These are phyloP conservation scores for Tholera decimalis DNA, from an alignment of 2,888 invertebrate species.

Conservation along the genomic window DNA sequence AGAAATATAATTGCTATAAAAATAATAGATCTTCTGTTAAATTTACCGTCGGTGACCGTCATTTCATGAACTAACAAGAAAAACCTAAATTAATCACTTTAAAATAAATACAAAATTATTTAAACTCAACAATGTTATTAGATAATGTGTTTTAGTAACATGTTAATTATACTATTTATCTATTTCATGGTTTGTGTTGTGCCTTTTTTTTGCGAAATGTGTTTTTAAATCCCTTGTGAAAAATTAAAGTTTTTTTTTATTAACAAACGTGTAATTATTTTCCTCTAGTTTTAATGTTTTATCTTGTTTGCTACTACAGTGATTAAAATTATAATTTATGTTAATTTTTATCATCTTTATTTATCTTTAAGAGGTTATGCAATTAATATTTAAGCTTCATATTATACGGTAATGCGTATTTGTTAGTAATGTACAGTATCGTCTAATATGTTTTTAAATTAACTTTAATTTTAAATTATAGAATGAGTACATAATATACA, in stretches of 20 bases:
- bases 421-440: slow-evolving; percentile 19
- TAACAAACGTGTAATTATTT: slow-evolving; percentile 45
- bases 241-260: slow-evolving; percentile 3
- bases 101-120: slow-evolving; percentile 51
- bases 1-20: slow-evolving; percentile 42
- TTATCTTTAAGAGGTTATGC: slow-evolving; percentile 45
- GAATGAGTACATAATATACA: neutral
- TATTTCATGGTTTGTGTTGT: slow-evolving; percentile 28
- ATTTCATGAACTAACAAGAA: slow-evolving; percentile 35
- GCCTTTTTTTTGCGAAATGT: slow-evolving; percentile 19
- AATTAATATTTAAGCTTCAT: slow-evolving; percentile 49
- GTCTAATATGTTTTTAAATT: slow-evolving; percentile 16
- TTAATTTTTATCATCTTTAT: slow-evolving; percentile 55
- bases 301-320: slow-evolving; percentile 46
- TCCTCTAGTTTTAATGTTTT: slow-evolving; percentile 35
- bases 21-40: slow-evolving; percentile 17
- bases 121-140: slow-evolving; percentile 46
- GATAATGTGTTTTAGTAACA: slow-evolving; percentile 45
- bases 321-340: slow-evolving; percentile 62
- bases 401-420: slow-evolving; percentile 32
- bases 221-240: slow-evolving; percentile 9
- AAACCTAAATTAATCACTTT: slow-evolving; percentile 39
- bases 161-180: slow-evolving; percentile 52
- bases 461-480: slow-evolving; percentile 6
- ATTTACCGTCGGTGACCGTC: slow-evolving; percentile 42